Conservation (phyloP, 2,797 vertebrate genomes). For the Xiphophorus birchmanni region DNA sequence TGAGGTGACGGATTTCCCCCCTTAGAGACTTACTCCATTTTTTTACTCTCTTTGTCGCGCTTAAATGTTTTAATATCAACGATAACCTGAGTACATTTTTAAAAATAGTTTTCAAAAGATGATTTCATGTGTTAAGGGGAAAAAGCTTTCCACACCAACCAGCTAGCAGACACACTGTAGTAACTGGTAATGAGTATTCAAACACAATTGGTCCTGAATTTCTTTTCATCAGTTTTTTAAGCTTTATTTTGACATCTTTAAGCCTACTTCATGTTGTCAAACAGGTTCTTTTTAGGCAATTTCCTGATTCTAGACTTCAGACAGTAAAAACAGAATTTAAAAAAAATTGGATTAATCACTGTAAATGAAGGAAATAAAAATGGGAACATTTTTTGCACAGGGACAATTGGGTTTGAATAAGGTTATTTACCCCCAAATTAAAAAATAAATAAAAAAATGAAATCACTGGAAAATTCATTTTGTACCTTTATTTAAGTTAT, state of each 20-base stretch:
- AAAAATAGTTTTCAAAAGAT: background rate
- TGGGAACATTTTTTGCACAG: background rate
- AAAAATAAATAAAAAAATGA: background rate
- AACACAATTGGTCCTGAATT: background rate
- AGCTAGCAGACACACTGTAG: too few species aligned
- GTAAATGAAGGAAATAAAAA: background rate
- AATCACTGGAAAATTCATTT: background rate
- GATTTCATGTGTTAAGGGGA: background rate
- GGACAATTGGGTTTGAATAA: background rate
- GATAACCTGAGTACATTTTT: background rate
- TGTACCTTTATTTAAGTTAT: background rate
- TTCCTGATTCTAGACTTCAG: background rate
- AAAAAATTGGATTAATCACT: background rate
- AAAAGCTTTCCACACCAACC: background rate
- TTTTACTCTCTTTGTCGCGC: background rate
- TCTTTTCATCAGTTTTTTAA: background rate
- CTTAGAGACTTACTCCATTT: background rate
- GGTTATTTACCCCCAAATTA: too few species aligned
- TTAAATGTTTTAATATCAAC: background rate
- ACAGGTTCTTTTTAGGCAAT: background rate
- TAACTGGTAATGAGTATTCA: too few species aligned
- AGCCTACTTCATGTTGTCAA: background rate
- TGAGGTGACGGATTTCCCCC: background rate
- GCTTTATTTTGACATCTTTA: background rate
- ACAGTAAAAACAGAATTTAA: background rate